phyloP scores from a whole-genome alignment of 1,140 invertebrate genomes.

The Sinonovacula constricta region DNA sequence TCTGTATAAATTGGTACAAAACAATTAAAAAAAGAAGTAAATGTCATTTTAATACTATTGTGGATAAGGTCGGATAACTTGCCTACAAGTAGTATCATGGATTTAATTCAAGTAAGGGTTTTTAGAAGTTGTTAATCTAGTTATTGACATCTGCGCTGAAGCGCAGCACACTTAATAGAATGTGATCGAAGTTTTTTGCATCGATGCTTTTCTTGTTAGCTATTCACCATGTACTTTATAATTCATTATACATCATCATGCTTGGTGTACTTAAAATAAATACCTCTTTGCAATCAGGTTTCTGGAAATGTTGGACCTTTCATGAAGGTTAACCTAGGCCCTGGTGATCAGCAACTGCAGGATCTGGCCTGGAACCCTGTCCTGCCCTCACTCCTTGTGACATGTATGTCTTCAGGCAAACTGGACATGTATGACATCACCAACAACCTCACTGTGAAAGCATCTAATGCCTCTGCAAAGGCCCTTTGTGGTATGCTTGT shows the following conservation, averaged over 20 bases:
- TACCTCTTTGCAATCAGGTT: conserved; percentile 16
- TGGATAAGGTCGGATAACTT: too few relatives aligned
- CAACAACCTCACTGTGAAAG: conserved; percentile 53
- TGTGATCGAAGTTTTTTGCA: not conserved
- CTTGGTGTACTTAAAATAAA: not conserved
- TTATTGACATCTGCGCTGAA: not conserved
- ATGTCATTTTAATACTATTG: too few relatives aligned
- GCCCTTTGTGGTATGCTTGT: conserved; percentile 74
- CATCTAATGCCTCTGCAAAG: conserved; percentile 72
- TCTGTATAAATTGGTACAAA: too few relatives aligned
- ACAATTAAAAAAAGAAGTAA: too few relatives aligned
- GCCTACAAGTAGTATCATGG: too few relatives aligned
- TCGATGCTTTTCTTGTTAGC: not conserved
- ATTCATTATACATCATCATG: not conserved
- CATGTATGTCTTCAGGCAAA: conserved; percentile 75
- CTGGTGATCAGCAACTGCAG: conserved; percentile 49
- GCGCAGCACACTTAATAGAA: not conserved
- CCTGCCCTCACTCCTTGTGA: conserved; percentile 73
- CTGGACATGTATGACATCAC: conserved; percentile 69
- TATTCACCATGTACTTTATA: not conserved
- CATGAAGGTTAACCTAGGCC: conserved; percentile 63
- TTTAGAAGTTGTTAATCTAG: not conserved
- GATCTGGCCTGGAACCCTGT: conserved; percentile 81
- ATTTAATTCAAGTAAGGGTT: not conserved
- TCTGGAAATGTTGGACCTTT: conserved; percentile 61